Evolutionary conservation across 1,140 invertebrate genomes (phyloP).

Genomic region (Phenacoccus solenopsis): DNA sequence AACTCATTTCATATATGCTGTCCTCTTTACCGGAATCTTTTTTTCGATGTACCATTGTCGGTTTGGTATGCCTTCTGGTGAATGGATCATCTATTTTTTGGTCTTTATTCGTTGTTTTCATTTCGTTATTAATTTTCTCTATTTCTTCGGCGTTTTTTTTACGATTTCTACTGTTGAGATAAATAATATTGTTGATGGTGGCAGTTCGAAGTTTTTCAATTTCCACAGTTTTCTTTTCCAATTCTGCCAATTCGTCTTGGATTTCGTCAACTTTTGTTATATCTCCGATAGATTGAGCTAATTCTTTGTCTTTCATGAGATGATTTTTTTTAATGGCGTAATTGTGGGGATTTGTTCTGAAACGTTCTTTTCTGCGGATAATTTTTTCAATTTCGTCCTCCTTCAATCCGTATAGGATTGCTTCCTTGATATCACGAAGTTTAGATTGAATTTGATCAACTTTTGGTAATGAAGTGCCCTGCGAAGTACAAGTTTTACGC

Average conservation of each 20-base stretch:
- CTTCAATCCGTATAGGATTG: slow-evolving; percentile 78
- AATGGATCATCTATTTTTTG: slow-evolving; percentile 82
- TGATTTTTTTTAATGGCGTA: slow-evolving; percentile 95
- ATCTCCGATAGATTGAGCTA: slow-evolving; percentile 54
- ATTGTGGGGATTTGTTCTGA: slow-evolving; percentile 84
- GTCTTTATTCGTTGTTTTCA: slow-evolving; percentile 63
- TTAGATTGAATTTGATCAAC: slow-evolving; percentile 75
- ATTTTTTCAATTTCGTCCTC: slow-evolving; percentile 70
- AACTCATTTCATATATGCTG: not conserved
- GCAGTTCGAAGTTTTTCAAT: slow-evolving; percentile 79
- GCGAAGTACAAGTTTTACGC: slow-evolving; percentile 65
- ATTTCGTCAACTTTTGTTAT: slow-evolving; percentile 54
- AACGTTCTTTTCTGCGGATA: slow-evolving; percentile 84
- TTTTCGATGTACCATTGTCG: slow-evolving; percentile 65
- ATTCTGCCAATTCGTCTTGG: slow-evolving; percentile 56
- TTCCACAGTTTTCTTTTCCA: slow-evolving; percentile 81
- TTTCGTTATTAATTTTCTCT: slow-evolving; percentile 73
- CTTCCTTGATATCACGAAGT: slow-evolving; percentile 74
- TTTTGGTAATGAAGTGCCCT: slow-evolving; percentile 67
- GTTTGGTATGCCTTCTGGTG: slow-evolving; percentile 81
- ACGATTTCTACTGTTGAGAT: slow-evolving; percentile 91
- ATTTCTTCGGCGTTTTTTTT: slow-evolving; percentile 85
- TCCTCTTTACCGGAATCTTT: slow-evolving; percentile 36
- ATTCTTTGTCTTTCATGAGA: slow-evolving; percentile 79
- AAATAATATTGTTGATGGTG: slow-evolving; percentile 88